Evolutionary conservation across 2,113 vertebrate species (phyloP), one percentile per base, ranked within the genome.

Genomic region (Pseudorhombus dupliciocellatus): DNA sequence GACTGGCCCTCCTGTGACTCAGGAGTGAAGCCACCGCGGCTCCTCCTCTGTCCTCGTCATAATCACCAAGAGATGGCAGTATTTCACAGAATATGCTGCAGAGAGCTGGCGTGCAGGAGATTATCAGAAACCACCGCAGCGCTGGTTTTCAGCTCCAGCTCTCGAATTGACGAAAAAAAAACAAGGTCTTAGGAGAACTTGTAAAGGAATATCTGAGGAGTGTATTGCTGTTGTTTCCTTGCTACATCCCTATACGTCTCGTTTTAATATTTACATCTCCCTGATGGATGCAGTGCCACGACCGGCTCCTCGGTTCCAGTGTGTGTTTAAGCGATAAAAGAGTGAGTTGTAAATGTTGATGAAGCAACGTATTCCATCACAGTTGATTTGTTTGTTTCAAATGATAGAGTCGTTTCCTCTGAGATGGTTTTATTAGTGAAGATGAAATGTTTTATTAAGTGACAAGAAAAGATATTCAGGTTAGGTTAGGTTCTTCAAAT

Each of bases 11-110:
- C 73, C 83, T 83, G 48, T 76, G 63, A 83, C 84, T 70, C 30
- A 34, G 52, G 74, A 79, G 22, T 58, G 65, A 70, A 76, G 73
- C 55, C 24, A 40, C 68, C 46, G 7, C 30, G 3, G 25, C 66
- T 74, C 44, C 50, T 30, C n/a, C 11, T 42, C 48, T 22, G 26
- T 7, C 20, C 31, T 80, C 9, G 34, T 56, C 51, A n/a, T 22
- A 68, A 40, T 60, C 4, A 46, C 93, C 96, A 87, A 95, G 92
- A 98, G 97, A 98, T 98, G 97, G 97, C 96, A 96, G 95, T 95
- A 95, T 97, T 93, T 94, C 93, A 92, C 94, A 96, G 94, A 96
- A 91, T 93, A 96, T 94, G 87, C 77, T 74, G 56, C 73, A 72
- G 63, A 21, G 21, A 72, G 42, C 14, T 1, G 31, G 70, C 51